phyloP scores from a whole-genome alignment of 2,888 invertebrate species.

The Drosophila formosana region DNA sequence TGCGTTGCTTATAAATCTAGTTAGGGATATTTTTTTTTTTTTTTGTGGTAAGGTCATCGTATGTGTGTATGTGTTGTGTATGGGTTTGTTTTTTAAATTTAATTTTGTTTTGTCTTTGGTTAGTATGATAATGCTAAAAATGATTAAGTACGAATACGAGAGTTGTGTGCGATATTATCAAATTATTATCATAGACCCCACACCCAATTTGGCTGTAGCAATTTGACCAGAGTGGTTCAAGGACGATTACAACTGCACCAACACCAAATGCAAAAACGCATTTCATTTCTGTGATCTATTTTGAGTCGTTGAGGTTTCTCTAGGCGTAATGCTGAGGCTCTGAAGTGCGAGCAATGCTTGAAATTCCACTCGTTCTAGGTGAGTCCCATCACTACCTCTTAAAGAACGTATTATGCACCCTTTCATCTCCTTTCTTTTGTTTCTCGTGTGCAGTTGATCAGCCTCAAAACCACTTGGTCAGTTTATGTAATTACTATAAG shows the following conservation, averaged over 20 bases:
- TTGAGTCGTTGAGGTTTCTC: slow-evolving; percentile 31
- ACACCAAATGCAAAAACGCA: slow-evolving; percentile 21
- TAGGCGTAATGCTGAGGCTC: slow-evolving; percentile 64
- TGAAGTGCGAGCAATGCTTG: slow-evolving; percentile 70
- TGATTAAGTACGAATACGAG: slow-evolving; percentile 4
- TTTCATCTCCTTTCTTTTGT: not conserved
- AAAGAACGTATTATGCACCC: slow-evolving; percentile 34
- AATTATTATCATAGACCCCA: slow-evolving; percentile 28
- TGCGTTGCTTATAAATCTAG: slow-evolving; percentile 17
- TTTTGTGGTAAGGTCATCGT: not conserved
- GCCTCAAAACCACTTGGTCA: slow-evolving; percentile 4
- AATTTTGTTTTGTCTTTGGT: not conserved
- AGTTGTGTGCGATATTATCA: slow-evolving; percentile 14
- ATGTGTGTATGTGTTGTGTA: slow-evolving; percentile 6
- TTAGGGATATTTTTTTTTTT: slow-evolving; percentile 9
- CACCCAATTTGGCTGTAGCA: slow-evolving; percentile 11
- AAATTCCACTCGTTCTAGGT: slow-evolving; percentile 62
- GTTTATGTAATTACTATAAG: not conserved
- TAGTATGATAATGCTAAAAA: slow-evolving; percentile 31
- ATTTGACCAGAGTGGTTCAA: slow-evolving; percentile 8
- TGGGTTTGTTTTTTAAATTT: not conserved
- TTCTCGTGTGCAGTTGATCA: slow-evolving; percentile 14
- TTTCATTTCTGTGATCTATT: not conserved
- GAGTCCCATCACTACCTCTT: slow-evolving; percentile 67
- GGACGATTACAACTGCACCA: slow-evolving; percentile 37